Percentiles rank a stretch among this genome's conserved stretches.
phyloP scores from a whole-genome alignment of 2,797 vertebrate species.

The Lithobates sylvaticus region DNA sequence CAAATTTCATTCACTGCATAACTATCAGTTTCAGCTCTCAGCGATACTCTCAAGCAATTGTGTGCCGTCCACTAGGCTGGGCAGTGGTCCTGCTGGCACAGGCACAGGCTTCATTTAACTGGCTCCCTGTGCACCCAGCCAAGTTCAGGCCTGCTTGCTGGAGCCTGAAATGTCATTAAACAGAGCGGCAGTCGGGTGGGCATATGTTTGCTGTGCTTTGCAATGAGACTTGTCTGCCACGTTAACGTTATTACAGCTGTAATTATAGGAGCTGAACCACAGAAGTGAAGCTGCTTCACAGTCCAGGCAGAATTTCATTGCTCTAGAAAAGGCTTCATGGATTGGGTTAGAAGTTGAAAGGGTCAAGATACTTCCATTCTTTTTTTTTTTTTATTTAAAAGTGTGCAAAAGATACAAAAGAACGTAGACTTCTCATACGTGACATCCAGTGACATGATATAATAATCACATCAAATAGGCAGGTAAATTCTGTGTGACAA shows the following conservation, averaged over 20 bases:
- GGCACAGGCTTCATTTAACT: constrained; percentile 73
- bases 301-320: constrained; percentile 67
- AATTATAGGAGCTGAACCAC: constrained; percentile 80
- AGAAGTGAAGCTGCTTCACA: constrained; percentile 72
- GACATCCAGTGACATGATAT: too few relatives aligned
- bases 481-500: too few relatives aligned
- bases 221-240: constrained; percentile 72
- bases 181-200: constrained; percentile 71
- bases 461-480: too few relatives aligned
- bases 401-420: too few relatives aligned
- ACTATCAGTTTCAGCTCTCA: constrained; percentile 76
- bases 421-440: too few relatives aligned
- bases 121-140: constrained; percentile 67
- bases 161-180: constrained; percentile 77
- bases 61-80: constrained; percentile 75
- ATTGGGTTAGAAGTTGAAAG: constrained; percentile 75
- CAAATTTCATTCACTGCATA: constrained; percentile 79
- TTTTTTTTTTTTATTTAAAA: neutral
- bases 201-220: constrained; percentile 67
- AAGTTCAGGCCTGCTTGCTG: constrained; percentile 72
- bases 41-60: constrained; percentile 73
- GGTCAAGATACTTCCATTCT: constrained; percentile 61
- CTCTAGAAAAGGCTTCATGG: constrained; percentile 72
- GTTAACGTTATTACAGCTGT: constrained; percentile 77
- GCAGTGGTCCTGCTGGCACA: constrained; percentile 72